Base-by-base conservation (phyloP, 2,797 vertebrate species). In the Sphenopsis melanotis region DNA sequence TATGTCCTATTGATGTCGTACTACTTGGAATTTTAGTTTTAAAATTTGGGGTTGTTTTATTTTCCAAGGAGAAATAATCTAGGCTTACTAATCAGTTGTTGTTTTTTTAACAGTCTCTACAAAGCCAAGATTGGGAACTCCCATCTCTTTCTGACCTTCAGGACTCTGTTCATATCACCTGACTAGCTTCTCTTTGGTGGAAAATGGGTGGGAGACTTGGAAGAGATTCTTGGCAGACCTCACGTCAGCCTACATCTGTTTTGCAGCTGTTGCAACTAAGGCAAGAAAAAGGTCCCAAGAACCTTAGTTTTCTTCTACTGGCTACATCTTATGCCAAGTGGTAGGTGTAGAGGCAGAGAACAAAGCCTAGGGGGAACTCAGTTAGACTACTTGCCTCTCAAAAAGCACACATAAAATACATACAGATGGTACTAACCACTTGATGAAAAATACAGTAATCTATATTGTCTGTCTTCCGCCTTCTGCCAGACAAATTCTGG, bases 241-340 rank as follows among this genome's bases (percentile, higher is more conserved):
- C 79, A 88, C 52, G n/a, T 95, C 72, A 93, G 89, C 80, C 93
- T 94, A 97, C 97, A 98, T 98, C 97, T 98, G 98, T 96, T 98
- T 88, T 80, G 93, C 98, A 98, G 98, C 97, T 98, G 97, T 98
- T 98, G 95, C 83, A 97, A 97, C 89, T 83, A 94, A 97, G 78
- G 94, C 89, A 96, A 97, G 80, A 34, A 91, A 92, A 83, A 85
- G 63, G 60, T 65, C 82, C 52, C 60, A 57, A 61, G 47, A 90
- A 89, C 82, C 80, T 96, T 86, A 44, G 49, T 96, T 97, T 97
- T 97, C 94, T 97, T 97, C 95, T 96, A 72, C 84, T 94, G 96
- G 80, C 95, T 96, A 88, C 46, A 93, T 85, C 85, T 94, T 92
- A 93, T 77, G 95, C 97, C 97, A 98, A 97, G 97, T 97, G 94